Base-by-base conservation (phyloP, 2,797 vertebrate genomes). In the Yasuhikotakia modesta region DNA sequence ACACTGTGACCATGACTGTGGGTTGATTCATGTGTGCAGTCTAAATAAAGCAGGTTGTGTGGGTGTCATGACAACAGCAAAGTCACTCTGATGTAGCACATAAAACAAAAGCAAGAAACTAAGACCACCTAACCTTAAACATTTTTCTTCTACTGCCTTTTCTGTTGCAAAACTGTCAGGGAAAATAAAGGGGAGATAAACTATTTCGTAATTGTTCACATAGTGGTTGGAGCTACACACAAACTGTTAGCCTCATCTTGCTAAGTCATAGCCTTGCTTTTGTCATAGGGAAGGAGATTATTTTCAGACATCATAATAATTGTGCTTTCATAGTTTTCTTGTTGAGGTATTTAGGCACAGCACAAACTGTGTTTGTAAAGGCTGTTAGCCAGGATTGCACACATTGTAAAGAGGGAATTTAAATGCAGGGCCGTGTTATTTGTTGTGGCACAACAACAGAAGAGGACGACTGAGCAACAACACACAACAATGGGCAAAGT, bases 341-440 rank as follows among this genome's bases (percentile, higher is more conserved):
- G 95, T 11, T 95, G 91, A 46, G 96, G 91, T 0, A 91, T 93
- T 86, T 96, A 95, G 0, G 95, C 95, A 13, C 95, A 96, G 19
- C 94, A 93, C 27, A 27, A 27, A 27, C 27, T 27, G 27, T 27
- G 27, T 27, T 27, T 27, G 2, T 27, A 70, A 78, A 70, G 27
- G 24, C 57, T 30, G 57, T 60, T 17, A 77, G 55, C 5, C 11
- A 79, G 32, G 35, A 70, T 58, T 75, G 66, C 27, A 5, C 24
- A 69, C 30, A 66, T 57, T 60, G 71, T 32, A 45, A 45, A 63
- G 60, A 66, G 50, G 27, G 64, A 79, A 81, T 84, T 84, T 81
- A 82, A n/a, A 81, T 67, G 86, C 86, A 69, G 30, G 83, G 81
- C 75, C 13, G 69, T 12, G 75, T 12, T 58, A 67, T 86, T 90